Percentiles rank a stretch among this genome's conserved stretches.
Evolutionary conservation across 1,140 invertebrate genomes (phyloP).

Genomic region (Amyelois transitella): DNA sequence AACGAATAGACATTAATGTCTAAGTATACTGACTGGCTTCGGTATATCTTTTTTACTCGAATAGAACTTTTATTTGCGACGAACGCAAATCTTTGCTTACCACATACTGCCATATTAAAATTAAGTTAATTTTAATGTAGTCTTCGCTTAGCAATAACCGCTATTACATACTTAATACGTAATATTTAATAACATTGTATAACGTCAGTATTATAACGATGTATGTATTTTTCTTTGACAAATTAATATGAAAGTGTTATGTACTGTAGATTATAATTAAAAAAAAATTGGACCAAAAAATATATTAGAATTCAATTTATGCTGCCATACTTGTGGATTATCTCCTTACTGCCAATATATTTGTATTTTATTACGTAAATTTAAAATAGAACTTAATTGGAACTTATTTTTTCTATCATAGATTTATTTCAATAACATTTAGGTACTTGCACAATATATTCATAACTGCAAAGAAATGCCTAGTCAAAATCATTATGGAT

Average conservation of each 20-base stretch:
- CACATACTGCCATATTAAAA: constrained; percentile 66
- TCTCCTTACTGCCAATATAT: constrained; percentile 62
- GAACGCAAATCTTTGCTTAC: not conserved
- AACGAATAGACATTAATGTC: constrained; percentile 51
- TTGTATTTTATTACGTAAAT: constrained; percentile 42
- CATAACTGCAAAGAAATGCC: not conserved
- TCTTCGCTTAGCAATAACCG: constrained; percentile 48
- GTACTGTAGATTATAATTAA: constrained; percentile 47
- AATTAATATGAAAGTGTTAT: constrained; percentile 47
- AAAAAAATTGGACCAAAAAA: constrained; percentile 68
- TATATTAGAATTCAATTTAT: constrained; percentile 68
- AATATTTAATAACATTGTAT: constrained; percentile 47
- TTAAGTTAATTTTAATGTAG: constrained; percentile 65
- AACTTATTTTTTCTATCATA: not conserved
- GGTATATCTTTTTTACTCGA: constrained; percentile 35
- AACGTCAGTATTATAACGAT: constrained; percentile 70
- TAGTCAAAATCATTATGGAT: not conserved
- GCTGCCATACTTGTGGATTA: constrained; percentile 60
- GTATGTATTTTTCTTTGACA: constrained; percentile 60
- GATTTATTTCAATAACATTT: not conserved
- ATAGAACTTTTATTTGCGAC: constrained; percentile 24
- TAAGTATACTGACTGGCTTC: constrained; percentile 26
- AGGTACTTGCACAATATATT: not conserved
- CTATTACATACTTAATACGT: constrained; percentile 44
- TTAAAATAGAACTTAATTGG: not conserved